Conservation (phyloP, 2,888 invertebrate species). For the Acleris holmiana region DNA sequence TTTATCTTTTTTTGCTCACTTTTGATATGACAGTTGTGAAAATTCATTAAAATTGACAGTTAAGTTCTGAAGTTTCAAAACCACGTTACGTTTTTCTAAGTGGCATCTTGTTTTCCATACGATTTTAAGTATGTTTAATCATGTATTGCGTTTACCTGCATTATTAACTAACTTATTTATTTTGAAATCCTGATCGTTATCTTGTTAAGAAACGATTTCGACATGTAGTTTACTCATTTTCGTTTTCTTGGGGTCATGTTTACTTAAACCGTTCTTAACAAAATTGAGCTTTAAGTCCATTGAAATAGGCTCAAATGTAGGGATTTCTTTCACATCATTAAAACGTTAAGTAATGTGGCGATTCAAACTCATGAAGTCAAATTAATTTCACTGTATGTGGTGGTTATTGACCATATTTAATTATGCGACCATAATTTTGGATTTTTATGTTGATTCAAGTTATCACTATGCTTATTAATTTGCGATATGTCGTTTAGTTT, state of each 20-base stretch:
- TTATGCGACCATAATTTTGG: slow-evolving; percentile 24
- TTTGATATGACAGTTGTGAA: too few relatives aligned
- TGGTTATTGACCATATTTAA: slow-evolving; percentile 33
- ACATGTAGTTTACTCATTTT: slow-evolving; percentile 30
- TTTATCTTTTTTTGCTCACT: too few relatives aligned
- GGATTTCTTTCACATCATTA: slow-evolving; percentile 14
- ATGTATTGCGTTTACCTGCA: slow-evolving; percentile 3
- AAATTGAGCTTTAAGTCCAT: slow-evolving; percentile 7
- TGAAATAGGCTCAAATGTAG: background rate
- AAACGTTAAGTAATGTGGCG: slow-evolving; percentile 27
- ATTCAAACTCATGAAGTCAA: slow-evolving; percentile 33
- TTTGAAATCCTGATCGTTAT: slow-evolving; percentile 25
- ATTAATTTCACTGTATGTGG: slow-evolving; percentile 37
- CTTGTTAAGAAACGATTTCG: slow-evolving; percentile 33
- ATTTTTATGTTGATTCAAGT: slow-evolving; percentile 24
- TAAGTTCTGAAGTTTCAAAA: too few relatives aligned
- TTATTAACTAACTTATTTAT: slow-evolving; percentile 23
- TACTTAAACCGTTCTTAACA: background rate
- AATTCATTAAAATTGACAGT: too few relatives aligned
- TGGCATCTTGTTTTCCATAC: too few relatives aligned
- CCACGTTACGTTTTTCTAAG: too few relatives aligned
- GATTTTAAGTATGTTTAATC: background rate
- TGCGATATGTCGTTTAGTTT: slow-evolving; percentile 13
- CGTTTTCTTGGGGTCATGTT: slow-evolving; percentile 18
- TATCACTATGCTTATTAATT: slow-evolving; percentile 19